Evolutionary conservation across 2,113 vertebrate genomes (phyloP).

Genomic region (Mastomys natalensis): DNA sequence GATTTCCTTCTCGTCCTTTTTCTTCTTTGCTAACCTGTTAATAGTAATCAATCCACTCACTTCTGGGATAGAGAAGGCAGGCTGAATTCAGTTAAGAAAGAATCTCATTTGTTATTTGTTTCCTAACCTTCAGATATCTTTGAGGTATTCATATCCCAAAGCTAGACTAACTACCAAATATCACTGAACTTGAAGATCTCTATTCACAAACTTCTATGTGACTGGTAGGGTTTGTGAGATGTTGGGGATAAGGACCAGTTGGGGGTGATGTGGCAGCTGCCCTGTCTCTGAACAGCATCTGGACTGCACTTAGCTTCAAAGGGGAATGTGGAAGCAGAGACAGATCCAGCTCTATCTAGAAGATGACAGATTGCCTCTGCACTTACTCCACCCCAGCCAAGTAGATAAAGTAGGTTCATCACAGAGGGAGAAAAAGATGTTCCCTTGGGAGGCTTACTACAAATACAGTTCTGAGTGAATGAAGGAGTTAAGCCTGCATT

Average conservation of each 20-base stretch:
- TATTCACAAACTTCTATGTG: neutral
- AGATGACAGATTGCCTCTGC: slow-evolving; percentile 70
- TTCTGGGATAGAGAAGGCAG: neutral
- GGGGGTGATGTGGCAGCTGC: slow-evolving; percentile 47
- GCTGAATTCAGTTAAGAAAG: neutral
- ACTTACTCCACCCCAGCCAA: neutral
- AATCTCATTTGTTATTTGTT: neutral
- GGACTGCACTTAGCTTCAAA: slow-evolving; percentile 61
- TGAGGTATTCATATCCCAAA: neutral
- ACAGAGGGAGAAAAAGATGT: neutral
- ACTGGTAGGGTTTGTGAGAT: slow-evolving; percentile 11
- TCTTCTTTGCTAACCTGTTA: neutral
- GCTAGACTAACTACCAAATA: neutral
- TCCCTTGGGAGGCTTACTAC: neutral
- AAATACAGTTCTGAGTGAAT: neutral
- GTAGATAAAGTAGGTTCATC: slow-evolving; percentile 55
- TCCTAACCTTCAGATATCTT: neutral
- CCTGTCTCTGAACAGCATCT: slow-evolving; percentile 64
- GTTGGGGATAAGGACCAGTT: slow-evolving; percentile 61
- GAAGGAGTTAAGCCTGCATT: slow-evolving; percentile 64
- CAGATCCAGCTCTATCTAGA: slow-evolving; percentile 60
- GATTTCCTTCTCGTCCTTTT: neutral
- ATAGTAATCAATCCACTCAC: neutral
- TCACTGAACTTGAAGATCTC: slow-evolving; percentile 34
- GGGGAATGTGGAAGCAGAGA: slow-evolving; percentile 44